Percentiles rank a stretch among this genome's conserved stretches.
These are phyloP conservation scores for Myrmecobius fasciatus DNA, from an alignment of 2,113 vertebrate genomes.

Conservation along the genomic window DNA sequence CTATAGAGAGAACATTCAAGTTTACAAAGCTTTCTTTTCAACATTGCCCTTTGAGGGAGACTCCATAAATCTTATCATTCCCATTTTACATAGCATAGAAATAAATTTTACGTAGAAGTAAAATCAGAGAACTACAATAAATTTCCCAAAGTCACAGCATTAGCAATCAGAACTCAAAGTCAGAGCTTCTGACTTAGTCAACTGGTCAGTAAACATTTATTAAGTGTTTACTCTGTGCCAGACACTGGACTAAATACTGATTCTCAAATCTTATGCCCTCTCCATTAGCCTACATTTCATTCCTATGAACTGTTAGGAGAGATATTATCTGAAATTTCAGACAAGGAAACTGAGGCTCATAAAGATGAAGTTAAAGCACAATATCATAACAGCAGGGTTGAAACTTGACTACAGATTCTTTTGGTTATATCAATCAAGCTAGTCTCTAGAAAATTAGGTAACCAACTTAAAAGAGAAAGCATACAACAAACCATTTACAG, in stretches of 20 bases:
- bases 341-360: not conserved
- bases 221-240: not conserved
- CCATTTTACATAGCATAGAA: not conserved
- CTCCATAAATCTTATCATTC: not conserved
- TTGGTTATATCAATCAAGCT: not conserved
- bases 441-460: not conserved
- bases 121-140: not conserved
- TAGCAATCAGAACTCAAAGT: not conserved
- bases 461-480: not conserved
- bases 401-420: not conserved
- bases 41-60: not conserved
- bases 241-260: not conserved
- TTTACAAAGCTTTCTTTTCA: not conserved
- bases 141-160: not conserved
- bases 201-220: not conserved
- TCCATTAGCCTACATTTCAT: not conserved
- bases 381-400: not conserved
- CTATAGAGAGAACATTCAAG: not conserved
- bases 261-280: not conserved
- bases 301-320: not conserved
- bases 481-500: not conserved
- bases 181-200: not conserved
- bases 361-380: not conserved
- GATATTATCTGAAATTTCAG: not conserved
- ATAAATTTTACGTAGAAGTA: not conserved